Evolutionary conservation across 1,140 invertebrate genomes (phyloP), one percentile per base, ranked within the genome.

Genomic region (Drosophila bocki): DNA sequence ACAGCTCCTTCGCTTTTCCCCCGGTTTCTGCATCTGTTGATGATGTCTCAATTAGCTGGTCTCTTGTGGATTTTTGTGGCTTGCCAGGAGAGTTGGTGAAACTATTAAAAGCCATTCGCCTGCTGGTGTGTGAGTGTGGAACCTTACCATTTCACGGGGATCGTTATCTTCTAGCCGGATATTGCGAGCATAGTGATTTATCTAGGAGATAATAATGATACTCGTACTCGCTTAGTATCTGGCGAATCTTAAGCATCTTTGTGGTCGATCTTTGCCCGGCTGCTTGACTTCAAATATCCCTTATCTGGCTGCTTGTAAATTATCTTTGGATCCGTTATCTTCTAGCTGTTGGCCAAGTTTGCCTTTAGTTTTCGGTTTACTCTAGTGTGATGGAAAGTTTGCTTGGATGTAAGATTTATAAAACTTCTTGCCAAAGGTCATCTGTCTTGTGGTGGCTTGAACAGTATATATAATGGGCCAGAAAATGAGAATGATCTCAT

Each of bases 1-100:
- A 33, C 26, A 29, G n/a, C 64, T 51, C 15, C 19, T 41, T 60
- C 26, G 11, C 33, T 71, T 33, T 19, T 5, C 32, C 22, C 19
- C 8, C 11, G 12, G 17, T 61, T 68, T 47, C 53, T 12, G 33
- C 50, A 57, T 39, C 41, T 45, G 59, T 37, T 65, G 83, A 56
- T 84, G 81, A 88, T 90, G 84, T 88, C 84, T 88, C 84, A 88
- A 88, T 88, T 88, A 88, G 85, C 63, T 78, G 74, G 64, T 56
- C 45, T 76, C 72, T 86, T 79, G 79, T 69, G 68, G 68, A 77
- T 82, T 82, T 82, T 86, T 87, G 82, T 70, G 75, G 75, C 75
- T 61, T 60, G 63, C 75, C 56, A 32, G 37, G 19, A 56, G 63
- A 77, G 32, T 35, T 42, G 56, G n/a, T 35, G 29, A 54, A 70